These are phyloP conservation scores for Naja naja DNA, from an alignment of 2,113 vertebrate genomes.

Conservation along the genomic window DNA sequence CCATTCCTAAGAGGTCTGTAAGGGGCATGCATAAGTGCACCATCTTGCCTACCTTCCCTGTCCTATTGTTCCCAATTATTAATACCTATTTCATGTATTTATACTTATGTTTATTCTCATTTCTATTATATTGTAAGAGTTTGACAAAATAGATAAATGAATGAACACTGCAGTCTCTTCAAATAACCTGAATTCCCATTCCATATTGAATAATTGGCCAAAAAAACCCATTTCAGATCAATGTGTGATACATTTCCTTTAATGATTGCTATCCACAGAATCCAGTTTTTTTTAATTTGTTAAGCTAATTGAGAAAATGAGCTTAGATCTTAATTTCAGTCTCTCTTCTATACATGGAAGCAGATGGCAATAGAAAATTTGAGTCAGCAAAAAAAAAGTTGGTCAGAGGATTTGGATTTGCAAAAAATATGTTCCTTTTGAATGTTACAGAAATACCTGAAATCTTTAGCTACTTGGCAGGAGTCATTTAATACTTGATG, in stretches of 20 bases:
- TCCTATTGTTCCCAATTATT: too few species aligned
- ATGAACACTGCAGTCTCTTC: constrained; percentile 47
- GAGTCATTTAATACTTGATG: constrained; percentile 47
- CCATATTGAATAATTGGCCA: constrained; percentile 56
- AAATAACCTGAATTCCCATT: constrained; percentile 59
- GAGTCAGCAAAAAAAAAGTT: constrained; percentile 48
- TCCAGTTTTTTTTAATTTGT: constrained; percentile 64
- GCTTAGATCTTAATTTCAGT: constrained; percentile 51
- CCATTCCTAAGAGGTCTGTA: too few species aligned
- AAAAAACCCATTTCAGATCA: constrained; percentile 48
- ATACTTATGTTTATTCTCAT: too few species aligned
- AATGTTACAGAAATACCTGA: constrained; percentile 49
- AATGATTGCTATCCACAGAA: constrained; percentile 46
- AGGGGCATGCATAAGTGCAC: too few species aligned
- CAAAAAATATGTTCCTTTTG: constrained; percentile 52
- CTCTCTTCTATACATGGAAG: constrained; percentile 22
- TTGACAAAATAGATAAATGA: too few species aligned
- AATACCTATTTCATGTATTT: too few species aligned
- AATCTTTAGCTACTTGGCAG: constrained; percentile 45
- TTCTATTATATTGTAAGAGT: too few species aligned
- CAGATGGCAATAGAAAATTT: constrained; percentile 47
- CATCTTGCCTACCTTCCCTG: too few species aligned
- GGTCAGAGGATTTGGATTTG: constrained; percentile 39
- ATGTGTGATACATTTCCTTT: constrained; percentile 52
- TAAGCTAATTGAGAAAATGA: constrained; percentile 61